Evolutionary conservation across 2,113 vertebrate genomes (phyloP).

Genomic region (Phoenicopterus ruber): DNA sequence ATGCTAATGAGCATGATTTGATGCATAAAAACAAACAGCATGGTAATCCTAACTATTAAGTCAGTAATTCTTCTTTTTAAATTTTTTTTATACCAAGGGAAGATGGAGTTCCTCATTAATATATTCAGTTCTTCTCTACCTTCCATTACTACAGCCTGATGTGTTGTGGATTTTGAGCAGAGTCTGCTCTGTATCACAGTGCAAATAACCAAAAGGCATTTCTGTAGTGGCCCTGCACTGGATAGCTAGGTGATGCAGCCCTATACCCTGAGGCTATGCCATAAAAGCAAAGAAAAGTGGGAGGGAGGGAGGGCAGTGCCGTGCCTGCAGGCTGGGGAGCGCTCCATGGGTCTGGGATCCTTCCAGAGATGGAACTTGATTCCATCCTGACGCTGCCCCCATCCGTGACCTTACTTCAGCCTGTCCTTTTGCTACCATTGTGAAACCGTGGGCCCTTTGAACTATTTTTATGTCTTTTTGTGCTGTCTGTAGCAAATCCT

Average conservation of each 20-base stretch:
- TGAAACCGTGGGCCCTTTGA: not conserved
- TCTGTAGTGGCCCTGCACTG: not conserved
- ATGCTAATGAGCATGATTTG: not conserved
- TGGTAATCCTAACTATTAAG: not conserved
- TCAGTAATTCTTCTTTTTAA: too few species aligned
- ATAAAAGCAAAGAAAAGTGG: not conserved
- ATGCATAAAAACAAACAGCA: not conserved
- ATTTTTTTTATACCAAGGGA: not conserved
- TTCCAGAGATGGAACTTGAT: not conserved
- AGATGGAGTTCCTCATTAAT: not conserved
- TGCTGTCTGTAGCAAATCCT: not conserved
- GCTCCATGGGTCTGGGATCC: rapidly evolving
- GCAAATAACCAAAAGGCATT: not conserved
- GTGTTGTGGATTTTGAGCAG: not conserved
- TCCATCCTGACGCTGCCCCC: not conserved
- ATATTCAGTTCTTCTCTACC: not conserved
- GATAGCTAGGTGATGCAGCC: not conserved
- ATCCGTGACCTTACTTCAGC: not conserved
- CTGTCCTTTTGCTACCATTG: not conserved
- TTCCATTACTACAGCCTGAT: not conserved
- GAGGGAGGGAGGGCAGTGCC: not conserved
- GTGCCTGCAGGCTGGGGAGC: not conserved
- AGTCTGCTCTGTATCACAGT: not conserved
- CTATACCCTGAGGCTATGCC: not conserved
- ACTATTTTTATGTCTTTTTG: not conserved